Evolutionary conservation across 2,888 invertebrate genomes (phyloP).

Genomic region (Campaea margaritaria): DNA sequence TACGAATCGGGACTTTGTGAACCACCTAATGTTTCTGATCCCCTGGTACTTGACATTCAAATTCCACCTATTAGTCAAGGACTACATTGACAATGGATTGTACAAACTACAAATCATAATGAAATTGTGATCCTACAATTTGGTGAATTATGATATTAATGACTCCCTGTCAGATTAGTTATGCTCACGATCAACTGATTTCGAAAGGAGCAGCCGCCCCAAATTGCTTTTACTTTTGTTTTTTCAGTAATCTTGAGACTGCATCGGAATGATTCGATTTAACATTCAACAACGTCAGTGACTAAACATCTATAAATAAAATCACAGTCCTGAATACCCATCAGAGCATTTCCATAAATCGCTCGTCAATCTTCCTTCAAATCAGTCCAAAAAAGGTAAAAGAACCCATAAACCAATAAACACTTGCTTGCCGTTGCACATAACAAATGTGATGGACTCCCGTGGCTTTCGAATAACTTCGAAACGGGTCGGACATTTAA

Average conservation of each 20-base stretch:
- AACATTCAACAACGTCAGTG: conserved; percentile 32
- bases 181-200: background rate
- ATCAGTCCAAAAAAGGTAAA: conserved; percentile 58
- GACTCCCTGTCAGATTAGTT: conserved; percentile 1
- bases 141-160: conserved; percentile 12
- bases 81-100: conserved; percentile 32
- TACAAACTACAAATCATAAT: background rate
- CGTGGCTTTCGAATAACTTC: conserved; percentile 76
- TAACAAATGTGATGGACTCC: conserved; percentile 75
- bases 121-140: background rate
- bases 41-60: conserved; percentile 55
- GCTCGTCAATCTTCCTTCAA: conserved; percentile 65
- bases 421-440: conserved; percentile 67
- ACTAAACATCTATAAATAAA: conserved; percentile 34
- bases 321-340: conserved; percentile 42
- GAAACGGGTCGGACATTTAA: conserved; percentile 77
- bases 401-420: conserved; percentile 73
- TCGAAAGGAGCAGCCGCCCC: background rate
- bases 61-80: conserved; percentile 54
- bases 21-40: conserved; percentile 52
- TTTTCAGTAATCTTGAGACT: conserved; percentile 1
- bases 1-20: conserved; percentile 63
- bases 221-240: conserved; percentile 6
- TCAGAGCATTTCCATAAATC: conserved; percentile 57
- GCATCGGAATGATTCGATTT: conserved; percentile 36